phyloP scores from a whole-genome alignment of 2,888 invertebrate genomes.

The Diarsia dahlii region DNA sequence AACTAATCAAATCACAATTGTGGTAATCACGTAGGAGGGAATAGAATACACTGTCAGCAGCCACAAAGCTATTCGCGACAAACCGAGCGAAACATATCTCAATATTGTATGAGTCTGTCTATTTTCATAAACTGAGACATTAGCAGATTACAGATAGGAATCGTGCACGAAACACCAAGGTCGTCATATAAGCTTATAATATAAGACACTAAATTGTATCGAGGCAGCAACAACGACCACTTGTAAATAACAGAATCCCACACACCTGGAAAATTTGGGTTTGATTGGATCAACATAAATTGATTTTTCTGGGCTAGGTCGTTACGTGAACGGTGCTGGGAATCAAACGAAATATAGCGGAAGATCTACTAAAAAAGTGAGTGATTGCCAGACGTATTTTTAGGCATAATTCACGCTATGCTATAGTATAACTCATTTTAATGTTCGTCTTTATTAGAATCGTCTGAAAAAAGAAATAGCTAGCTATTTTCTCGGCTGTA shows the following conservation, averaged over 20 bases:
- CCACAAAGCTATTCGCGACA: constrained; percentile 39
- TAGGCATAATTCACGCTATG: constrained; percentile 22
- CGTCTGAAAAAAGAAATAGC: constrained; percentile 2
- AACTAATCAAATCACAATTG: constrained; percentile 46
- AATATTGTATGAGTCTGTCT: constrained; percentile 53
- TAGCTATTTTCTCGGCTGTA: neutral
- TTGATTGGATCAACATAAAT: constrained; percentile 54
- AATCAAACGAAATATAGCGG: constrained; percentile 20
- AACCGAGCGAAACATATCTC: constrained; percentile 45
- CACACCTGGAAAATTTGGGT: constrained; percentile 54
- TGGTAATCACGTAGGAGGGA: constrained; percentile 11
- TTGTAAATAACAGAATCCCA: constrained; percentile 56
- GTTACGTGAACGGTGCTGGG: constrained; percentile 21
- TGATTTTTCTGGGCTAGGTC: constrained; percentile 42
- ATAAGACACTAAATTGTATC: constrained; percentile 47
- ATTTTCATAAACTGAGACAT: constrained; percentile 61
- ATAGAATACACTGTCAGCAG: constrained; percentile 25
- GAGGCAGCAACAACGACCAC: constrained; percentile 37
- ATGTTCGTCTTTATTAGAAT: constrained; percentile 38
- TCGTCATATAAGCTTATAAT: constrained; percentile 47
- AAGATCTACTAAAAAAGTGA: constrained; percentile 24
- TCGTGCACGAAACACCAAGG: constrained; percentile 52
- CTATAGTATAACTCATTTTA: constrained; percentile 34
- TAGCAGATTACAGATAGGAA: constrained; percentile 55
- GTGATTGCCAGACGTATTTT: constrained; percentile 24